Base-by-base conservation (phyloP, 2,888 invertebrate species). In the Drosophila atroscutellata region DNA sequence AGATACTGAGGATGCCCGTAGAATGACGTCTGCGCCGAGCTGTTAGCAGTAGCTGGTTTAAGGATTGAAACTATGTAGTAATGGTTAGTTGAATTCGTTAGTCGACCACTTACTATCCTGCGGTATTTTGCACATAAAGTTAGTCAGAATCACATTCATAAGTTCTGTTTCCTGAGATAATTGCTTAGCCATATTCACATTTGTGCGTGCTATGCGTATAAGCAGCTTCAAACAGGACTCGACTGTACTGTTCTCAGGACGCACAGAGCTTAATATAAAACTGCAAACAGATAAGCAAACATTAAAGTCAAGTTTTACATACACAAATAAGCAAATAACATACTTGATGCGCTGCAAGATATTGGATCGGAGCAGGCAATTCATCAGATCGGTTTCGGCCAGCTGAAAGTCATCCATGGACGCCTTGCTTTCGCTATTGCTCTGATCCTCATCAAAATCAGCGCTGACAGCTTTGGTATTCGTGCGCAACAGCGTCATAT, bases 381-480 rank as follows among this genome's bases (percentile, higher is more conserved):
- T 94, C 45, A 98, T 94, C 6, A 98, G 93, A 94, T 98, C 98
- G 36, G 96, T 94, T 93, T 97, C 97, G 11, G 97, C 96, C 61
- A 98, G 93, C 92, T 98, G 97, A 89, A 96, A 96, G 93, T 99
- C 98, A 90, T 97, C 97, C 77, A 97, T 94, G 68, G 96, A 96
- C 61, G 93, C 94, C 61, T 95, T 94, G 77, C 95, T 94, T 13
- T 70, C 45, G 45, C 8, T 4, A 15, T 45, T 26, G 4, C 4
- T 4, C 66, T 93, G 92, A 37, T 83, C 80, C 28, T 92, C 92
- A 18, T 92, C 77, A 4, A 93, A 72, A 67, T 91, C 91, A 1
- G 91, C 84, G 9, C 69, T 81, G n/a, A 92, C 81, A 6, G 93
- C 77, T 2, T 92, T 86, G 0, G 85, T 72, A 5, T 81, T 73